Evolutionary conservation across 2,113 vertebrate genomes (phyloP).

Genomic region (Cynopterus brachyotis): DNA sequence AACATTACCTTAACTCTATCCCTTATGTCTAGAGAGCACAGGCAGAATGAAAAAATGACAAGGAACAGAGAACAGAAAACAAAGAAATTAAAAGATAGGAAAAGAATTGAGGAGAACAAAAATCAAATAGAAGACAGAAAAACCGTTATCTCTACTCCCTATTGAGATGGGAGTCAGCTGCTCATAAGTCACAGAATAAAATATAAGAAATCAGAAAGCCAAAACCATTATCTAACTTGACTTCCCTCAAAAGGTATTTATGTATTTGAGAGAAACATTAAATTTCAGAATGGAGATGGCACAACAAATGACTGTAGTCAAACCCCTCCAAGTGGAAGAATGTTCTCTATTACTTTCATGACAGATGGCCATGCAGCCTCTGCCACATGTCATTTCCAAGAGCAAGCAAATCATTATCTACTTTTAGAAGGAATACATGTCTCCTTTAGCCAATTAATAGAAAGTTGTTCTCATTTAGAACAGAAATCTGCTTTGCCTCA

Average conservation of each 20-base stretch:
- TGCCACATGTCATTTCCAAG: slow-evolving; percentile 62
- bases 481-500: slow-evolving; percentile 52
- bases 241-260: background rate
- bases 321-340: background rate
- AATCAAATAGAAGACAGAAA: background rate
- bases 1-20: background rate
- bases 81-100: background rate
- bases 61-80: background rate
- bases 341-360: background rate
- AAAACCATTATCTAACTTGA: background rate
- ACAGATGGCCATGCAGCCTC: slow-evolving; percentile 57
- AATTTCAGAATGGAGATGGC: background rate
- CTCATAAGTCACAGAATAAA: background rate
- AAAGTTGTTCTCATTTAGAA: slow-evolving; percentile 62
- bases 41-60: background rate
- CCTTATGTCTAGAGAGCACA: background rate
- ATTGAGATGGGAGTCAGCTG: background rate
- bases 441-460: slow-evolving; percentile 67
- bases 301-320: background rate
- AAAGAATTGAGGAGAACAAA: background rate
- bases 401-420: slow-evolving; percentile 59
- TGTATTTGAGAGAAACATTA: background rate
- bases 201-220: background rate
- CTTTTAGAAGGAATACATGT: slow-evolving; percentile 56
- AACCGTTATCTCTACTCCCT: background rate